Evolutionary conservation across 1,140 invertebrate species (phyloP), one percentile per base, ranked within the genome.

Genomic region (Phocides pigmalion): DNA sequence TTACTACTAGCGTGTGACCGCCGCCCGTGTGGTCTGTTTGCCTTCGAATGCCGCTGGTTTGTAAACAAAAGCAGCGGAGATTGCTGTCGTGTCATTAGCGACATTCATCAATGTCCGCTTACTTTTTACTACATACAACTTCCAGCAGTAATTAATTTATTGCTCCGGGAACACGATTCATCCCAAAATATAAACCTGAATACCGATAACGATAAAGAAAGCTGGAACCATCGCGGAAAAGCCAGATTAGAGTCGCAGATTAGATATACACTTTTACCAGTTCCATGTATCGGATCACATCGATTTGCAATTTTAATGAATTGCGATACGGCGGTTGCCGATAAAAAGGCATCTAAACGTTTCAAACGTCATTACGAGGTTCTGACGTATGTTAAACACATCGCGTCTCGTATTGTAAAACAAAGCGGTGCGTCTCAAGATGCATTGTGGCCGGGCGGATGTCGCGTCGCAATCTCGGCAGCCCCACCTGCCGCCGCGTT

Each of bases 401-500:
- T 82, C 76, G 78, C 72, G 74, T 81, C 75, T 76, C 63, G 77
- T 84, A 83, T 87, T 84, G 84, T 88, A 81, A 88, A 86, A 91
- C 87, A 91, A 88, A 86, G 83, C 81, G 75, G 76, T 71, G 72
- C 76, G 77, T 79, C 81, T 80, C 72, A 76, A 88, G 87, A 88
- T 89, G 89, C 85, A 89, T 89, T 91, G 89, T 89, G 85, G 81
- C 72, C 79, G 85, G 79, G 83, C 87, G 89, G 87, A 89, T 89
- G 87, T 89, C 87, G 82, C 84, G 81, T 83, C 84, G 86, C 87
- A 89, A 89, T 89, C 89, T 87, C 85, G 71, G 88, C 84, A 80
- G 84, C 82, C 87, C 87, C 89, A 91, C 89, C 89, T 91, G 89
- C 89, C 86, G 86, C 77, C 72, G 77, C 79, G 89, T 91, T 91